Base-by-base conservation (phyloP, 2,797 vertebrate species). In the Thaleichthys pacificus region DNA sequence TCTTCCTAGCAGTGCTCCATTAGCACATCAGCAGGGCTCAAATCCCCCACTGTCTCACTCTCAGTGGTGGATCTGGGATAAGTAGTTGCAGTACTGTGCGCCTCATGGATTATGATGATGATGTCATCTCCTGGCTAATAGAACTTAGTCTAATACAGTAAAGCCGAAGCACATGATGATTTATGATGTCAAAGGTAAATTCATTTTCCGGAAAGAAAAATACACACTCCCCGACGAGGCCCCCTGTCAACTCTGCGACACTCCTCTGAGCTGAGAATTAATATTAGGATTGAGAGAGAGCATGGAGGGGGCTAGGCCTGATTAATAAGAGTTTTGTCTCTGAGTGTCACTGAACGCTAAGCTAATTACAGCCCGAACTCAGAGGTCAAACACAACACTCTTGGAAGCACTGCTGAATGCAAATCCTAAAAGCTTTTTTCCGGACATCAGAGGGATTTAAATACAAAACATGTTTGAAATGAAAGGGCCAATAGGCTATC, bases 331-430 rank as follows among this genome's bases (percentile, higher is more conserved):
- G 84, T 75, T 86, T 81, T 87, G 86, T 87, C 85, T 74, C 70
- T 90, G 74, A 80, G 80, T 82, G 71, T 91, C 88, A 93, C 66
- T 87, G 77, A 87, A 83, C 83, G 80, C 78, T 69, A 87, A 91
- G 89, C 83, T 93, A 93, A 94, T 94, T 92, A 92, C 80, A 66
- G 47, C 69, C 1, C 90, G 91, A 79, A 83, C 80, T 89, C 81
- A 78, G 74, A 85, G 90, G 92, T 90, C 87, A 91, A 80, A n/a
- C 80, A 75, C 68, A 28, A 69, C 66, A 14, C 85, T 85, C 89
- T 79, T 85, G 74, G 85, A 74, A 69, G 77, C 58, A 75, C 75
- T 63, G 64, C 58, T 70, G 86, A 75, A 66, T 17, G 32, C 12
- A 79, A 49, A 51, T n/a, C 66, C 22, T 62, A 12, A 54, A n/a